Conservation (phyloP, 2,113 vertebrate genomes). For the Athene cunicularia region DNA sequence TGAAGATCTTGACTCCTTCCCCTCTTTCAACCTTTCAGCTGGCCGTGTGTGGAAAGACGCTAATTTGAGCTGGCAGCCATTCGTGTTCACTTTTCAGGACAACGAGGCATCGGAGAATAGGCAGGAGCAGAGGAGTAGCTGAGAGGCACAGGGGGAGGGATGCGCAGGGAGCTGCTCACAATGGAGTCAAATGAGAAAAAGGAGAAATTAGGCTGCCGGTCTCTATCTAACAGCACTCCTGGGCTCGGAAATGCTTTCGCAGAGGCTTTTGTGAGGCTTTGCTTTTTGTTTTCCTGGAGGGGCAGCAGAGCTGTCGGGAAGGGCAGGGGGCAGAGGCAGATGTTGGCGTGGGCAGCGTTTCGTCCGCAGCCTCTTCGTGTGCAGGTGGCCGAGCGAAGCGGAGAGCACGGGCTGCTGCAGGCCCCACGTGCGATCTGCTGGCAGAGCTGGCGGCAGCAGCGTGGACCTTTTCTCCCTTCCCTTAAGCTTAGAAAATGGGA, state of each 20-base stretch:
- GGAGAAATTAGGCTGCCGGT: background rate
- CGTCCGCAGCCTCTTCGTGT: background rate
- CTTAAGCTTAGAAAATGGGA: background rate
- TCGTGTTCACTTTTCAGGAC: conserved; percentile 52
- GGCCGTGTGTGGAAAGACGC: background rate
- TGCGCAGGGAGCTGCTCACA: accelerated
- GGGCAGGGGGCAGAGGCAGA: background rate
- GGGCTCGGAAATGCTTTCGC: background rate
- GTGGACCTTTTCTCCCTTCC: background rate
- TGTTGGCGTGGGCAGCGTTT: background rate
- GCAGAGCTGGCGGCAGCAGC: background rate
- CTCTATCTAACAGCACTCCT: background rate
- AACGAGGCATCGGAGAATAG: conserved; percentile 6
- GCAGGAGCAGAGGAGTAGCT: background rate
- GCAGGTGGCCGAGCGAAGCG: background rate
- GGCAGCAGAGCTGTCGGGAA: background rate
- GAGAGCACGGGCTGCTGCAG: accelerated
- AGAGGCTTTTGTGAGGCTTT: background rate
- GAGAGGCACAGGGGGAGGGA: background rate
- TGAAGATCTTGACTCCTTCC: background rate
- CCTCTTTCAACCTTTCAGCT: background rate
- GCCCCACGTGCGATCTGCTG: background rate
- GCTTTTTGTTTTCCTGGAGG: background rate
- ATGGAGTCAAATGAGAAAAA: background rate
- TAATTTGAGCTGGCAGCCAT: conserved; percentile 58